Percentiles rank a stretch among this genome's conserved stretches.
These are phyloP conservation scores for Notolepis coatsorum DNA, from an alignment of 2,797 vertebrate genomes.

Conservation along the genomic window DNA sequence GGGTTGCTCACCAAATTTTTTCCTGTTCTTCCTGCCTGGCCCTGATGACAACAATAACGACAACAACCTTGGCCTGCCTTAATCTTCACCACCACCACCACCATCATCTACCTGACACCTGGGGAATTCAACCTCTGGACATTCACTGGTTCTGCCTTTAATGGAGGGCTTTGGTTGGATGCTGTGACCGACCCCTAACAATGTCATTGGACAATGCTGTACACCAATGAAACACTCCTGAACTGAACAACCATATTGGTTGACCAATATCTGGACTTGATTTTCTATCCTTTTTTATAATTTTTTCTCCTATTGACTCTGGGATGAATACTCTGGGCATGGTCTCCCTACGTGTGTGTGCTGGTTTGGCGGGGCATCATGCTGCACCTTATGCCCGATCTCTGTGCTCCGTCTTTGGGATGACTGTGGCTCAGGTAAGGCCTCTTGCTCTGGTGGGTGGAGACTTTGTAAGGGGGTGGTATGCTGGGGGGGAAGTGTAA, in stretches of 20 bases:
- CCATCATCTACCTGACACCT: constrained; percentile 16
- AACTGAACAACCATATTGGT: constrained; percentile 26
- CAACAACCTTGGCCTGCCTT: constrained; percentile 17
- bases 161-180: constrained; percentile 23
- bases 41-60: constrained; percentile 10
- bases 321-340: constrained; percentile 64
- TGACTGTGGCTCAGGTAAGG: constrained; percentile 80
- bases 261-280: constrained; percentile 9
- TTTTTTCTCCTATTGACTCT: constrained; percentile 10
- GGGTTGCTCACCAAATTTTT: constrained; percentile 88
- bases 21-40: constrained; percentile 84
- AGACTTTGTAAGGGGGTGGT: no score
- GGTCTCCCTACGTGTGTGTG: constrained; percentile 55
- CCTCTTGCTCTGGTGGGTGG: neutral
- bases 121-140: constrained; percentile 16
- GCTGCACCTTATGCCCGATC: constrained; percentile 31
- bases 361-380: constrained; percentile 54
- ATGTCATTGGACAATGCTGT: constrained; percentile 31
- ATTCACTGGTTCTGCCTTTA: neutral
- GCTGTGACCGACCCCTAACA: constrained; percentile 1
- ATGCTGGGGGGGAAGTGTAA: no score
- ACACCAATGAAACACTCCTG: constrained; percentile 30
- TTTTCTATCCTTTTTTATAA: neutral
- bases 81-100: constrained; percentile 26
- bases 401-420: constrained; percentile 58